Evolutionary conservation across 1,140 invertebrate genomes (phyloP), one percentile per base, ranked within the genome.

Genomic region (Drosophila sp.): DNA sequence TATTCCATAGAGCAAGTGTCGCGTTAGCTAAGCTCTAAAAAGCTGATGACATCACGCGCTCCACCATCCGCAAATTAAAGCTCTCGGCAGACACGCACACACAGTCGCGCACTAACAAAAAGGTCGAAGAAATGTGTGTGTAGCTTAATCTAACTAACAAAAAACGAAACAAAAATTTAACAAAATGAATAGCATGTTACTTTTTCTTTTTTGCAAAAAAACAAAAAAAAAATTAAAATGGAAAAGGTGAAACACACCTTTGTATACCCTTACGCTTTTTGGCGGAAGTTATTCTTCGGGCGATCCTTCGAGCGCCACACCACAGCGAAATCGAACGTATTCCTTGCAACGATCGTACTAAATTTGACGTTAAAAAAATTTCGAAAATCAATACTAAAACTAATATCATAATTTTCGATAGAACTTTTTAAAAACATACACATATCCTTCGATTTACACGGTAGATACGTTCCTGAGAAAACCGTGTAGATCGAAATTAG

Each of bases 21-120:
- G 41, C 41, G 3, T 11, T 44, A 17, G 44, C 17, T 35, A 47
- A 50, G 60, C 63, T 61, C 55, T 2, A 86, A 67, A 74, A 79
- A 79, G 68, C 71, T 57, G 70, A 87, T 87, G 83, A 87, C 84
- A 87, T 87, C 83, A 87, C 83, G 35, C 35, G 72, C 70, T 27
- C 23, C 23, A 67, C 67, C 50, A 72, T 75, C 80, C 70, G 83
- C 76, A 70, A 79, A 83, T 83, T 83, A 77, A 89, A 79, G 79
- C 83, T 79, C 69, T 35, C 27, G 29, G 60, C 60, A 66, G 40
- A 65, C 32, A 27, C n/a, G 61, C n/a, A 50, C n/a, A 44, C 23
- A 56, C 29, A 65, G 41, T 32, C 30, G n/a, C 47, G 33, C 35
- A 11, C 6, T 6, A 69, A 74, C 25, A 69, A 75, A 65, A 72